phyloP scores from a whole-genome alignment of 1,140 invertebrate genomes.

The Aphelenchoides fujianensis region DNA sequence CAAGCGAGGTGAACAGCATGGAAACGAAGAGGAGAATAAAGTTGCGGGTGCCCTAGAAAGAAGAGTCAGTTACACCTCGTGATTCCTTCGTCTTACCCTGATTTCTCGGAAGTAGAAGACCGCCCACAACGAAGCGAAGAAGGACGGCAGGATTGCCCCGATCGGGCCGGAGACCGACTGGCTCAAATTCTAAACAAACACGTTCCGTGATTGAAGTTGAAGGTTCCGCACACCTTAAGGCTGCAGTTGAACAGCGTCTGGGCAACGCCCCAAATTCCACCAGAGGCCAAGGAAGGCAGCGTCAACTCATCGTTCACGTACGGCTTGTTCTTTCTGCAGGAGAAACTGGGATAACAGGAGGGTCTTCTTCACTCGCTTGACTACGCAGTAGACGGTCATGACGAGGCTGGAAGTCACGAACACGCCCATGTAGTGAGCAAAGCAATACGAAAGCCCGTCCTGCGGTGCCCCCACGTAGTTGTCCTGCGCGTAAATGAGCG shows the following conservation, averaged over 20 bases:
- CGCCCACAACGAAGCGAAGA: neutral
- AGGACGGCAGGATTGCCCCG: constrained; percentile 13
- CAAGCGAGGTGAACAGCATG: too few relatives aligned
- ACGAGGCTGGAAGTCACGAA: constrained; percentile 13
- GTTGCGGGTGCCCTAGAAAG: too few relatives aligned
- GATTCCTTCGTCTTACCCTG: too few relatives aligned
- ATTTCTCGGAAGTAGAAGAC: constrained; percentile 9
- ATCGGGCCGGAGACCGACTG: constrained; percentile 3
- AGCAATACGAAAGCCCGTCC: constrained; percentile 11
- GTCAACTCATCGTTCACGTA: constrained; percentile 1
- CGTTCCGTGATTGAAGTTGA: too few relatives aligned
- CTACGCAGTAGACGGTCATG: neutral
- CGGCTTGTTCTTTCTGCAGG: constrained; percentile 14
- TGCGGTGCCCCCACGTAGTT: neutral
- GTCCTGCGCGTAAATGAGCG: constrained; percentile 1
- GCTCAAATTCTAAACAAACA: neutral
- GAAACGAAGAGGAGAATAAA: too few relatives aligned
- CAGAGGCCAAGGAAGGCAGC: constrained; percentile 3
- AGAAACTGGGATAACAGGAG: too few relatives aligned
- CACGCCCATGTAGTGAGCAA: constrained; percentile 18
- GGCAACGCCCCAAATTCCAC: neutral
- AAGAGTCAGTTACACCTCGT: too few relatives aligned
- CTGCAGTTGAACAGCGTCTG: constrained; percentile 16
- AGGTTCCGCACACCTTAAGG: too few relatives aligned
- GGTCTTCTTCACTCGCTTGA: too few relatives aligned